Conservation (phyloP, 2,113 vertebrate genomes). For the Pterocles gutturalis region DNA sequence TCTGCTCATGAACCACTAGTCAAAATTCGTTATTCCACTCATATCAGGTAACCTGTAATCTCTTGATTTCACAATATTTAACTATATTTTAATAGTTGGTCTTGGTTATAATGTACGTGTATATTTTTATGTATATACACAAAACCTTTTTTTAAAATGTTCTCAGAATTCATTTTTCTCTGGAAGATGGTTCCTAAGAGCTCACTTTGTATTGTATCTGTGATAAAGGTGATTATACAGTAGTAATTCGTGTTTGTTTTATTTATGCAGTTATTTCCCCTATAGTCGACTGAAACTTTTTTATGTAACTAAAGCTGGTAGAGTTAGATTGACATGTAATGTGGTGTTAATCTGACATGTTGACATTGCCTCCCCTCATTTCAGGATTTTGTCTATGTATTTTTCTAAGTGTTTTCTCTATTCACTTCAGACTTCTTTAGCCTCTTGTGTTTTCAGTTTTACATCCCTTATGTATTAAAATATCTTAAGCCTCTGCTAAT, state of each 20-base stretch:
- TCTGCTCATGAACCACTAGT: slow-evolving; percentile 87
- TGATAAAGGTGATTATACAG: neutral
- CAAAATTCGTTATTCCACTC: slow-evolving; percentile 87
- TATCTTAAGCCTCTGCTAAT: neutral
- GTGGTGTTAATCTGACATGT: neutral
- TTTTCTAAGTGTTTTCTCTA: neutral
- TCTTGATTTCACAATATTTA: neutral
- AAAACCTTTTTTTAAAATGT: neutral
- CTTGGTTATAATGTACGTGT: neutral
- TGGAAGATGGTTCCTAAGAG: neutral
- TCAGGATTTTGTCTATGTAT: neutral
- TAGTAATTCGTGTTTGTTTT: neutral
- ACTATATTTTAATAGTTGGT: neutral
- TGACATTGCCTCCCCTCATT: neutral
- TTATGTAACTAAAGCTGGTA: neutral
- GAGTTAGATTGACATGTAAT: neutral
- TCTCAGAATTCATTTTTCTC: neutral
- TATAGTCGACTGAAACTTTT: neutral
- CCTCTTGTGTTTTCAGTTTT: neutral
- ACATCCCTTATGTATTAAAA: neutral
- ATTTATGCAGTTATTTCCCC: neutral
- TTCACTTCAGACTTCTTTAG: neutral
- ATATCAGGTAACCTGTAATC: slow-evolving; percentile 86
- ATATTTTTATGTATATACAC: neutral
- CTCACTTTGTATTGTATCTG: neutral